phyloP scores from a whole-genome alignment of 1,140 invertebrate species.

The Pissodes strobi region DNA sequence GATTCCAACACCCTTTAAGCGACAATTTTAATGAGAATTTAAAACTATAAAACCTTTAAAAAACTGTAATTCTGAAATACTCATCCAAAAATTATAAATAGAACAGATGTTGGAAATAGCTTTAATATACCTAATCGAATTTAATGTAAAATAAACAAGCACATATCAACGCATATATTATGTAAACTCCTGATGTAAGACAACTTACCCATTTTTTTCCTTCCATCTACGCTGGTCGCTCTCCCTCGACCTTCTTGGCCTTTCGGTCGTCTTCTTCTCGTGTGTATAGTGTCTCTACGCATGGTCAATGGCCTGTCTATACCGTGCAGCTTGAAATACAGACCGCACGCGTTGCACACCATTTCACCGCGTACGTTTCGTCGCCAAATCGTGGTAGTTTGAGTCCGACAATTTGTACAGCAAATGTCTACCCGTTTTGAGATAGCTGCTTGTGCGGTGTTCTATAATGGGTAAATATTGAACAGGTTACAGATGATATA shows the following conservation, averaged over 20 bases:
- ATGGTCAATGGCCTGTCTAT: slow-evolving; percentile 90
- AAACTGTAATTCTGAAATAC: not conserved
- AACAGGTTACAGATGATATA: too few species aligned
- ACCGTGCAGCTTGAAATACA: slow-evolving; percentile 92
- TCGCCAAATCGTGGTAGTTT: slow-evolving; percentile 91
- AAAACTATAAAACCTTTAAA: not conserved
- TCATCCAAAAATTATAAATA: not conserved
- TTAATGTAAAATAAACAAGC: not conserved
- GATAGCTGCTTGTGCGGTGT: slow-evolving; percentile 33
- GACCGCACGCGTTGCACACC: slow-evolving; percentile 93
- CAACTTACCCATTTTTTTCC: slow-evolving; percentile 11
- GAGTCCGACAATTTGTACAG: slow-evolving; percentile 84
- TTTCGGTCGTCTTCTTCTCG: slow-evolving; percentile 85
- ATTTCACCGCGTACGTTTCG: slow-evolving; percentile 87
- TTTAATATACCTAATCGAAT: not conserved
- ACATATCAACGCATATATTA: not conserved
- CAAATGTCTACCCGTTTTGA: slow-evolving; percentile 69
- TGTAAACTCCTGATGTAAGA: not conserved
- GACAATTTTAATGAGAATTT: too few species aligned
- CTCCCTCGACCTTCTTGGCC: slow-evolving; percentile 51
- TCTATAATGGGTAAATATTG: too few species aligned
- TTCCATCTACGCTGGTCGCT: not conserved
- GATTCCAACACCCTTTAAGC: too few species aligned
- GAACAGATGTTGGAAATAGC: too few species aligned
- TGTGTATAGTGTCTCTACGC: slow-evolving; percentile 96